Percentiles rank a stretch among this genome's conserved stretches.
Evolutionary conservation across 2,888 invertebrate genomes (phyloP).

Genomic region (Taenaris catops): DNA sequence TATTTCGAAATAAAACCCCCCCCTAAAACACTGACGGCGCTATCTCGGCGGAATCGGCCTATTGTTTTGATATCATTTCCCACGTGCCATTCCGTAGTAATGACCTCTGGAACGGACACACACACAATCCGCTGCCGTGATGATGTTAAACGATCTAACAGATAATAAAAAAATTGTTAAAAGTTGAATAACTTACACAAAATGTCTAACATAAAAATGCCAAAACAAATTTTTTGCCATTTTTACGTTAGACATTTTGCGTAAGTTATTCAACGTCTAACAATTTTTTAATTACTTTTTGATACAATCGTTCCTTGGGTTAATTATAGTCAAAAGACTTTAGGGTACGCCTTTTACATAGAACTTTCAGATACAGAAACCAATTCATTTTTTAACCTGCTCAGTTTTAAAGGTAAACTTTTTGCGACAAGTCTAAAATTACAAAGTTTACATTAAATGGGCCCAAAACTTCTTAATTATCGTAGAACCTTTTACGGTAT

Average conservation of each 20-base stretch:
- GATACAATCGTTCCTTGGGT: conserved; percentile 1
- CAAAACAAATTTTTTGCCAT: neutral
- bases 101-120: too few species aligned
- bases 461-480: conserved; percentile 65
- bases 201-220: neutral
- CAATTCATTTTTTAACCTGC: conserved; percentile 51
- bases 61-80: too few species aligned
- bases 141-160: too few species aligned
- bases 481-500: conserved; percentile 26
- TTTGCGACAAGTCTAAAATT: conserved; percentile 50
- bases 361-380: conserved; percentile 49
- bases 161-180: conserved; percentile 7
- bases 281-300: conserved; percentile 8
- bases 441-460: conserved; percentile 56
- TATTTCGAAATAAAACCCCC: too few species aligned
- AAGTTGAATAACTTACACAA: neutral
- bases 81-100: too few species aligned
- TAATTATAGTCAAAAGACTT: conserved; percentile 11
- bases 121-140: too few species aligned
- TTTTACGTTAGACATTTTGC: neutral
- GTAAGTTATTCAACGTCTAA: conserved; percentile 1
- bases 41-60: too few species aligned
- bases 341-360: conserved; percentile 5
- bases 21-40: too few species aligned
- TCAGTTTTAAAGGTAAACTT: conserved; percentile 50